Evolutionary conservation across 2,888 invertebrate species (phyloP), one percentile per base, ranked within the genome.

Genomic region (Anorthoa munda): DNA sequence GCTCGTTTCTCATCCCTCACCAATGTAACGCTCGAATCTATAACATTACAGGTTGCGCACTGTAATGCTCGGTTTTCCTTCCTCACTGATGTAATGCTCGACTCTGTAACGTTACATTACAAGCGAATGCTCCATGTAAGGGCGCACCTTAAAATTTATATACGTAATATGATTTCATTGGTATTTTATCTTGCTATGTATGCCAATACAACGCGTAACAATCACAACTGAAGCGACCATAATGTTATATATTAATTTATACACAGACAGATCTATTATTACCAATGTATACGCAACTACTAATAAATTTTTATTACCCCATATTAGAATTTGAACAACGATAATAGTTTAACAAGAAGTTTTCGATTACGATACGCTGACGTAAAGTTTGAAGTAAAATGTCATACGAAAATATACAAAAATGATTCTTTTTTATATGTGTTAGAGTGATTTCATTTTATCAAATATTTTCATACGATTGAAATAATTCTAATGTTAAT

Each of bases 261-360:
- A 65, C 26, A 68, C 60, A 66, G 45, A 76, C 65, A 66, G 60
- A 64, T 63, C 50, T 69, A 67, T 58, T 46, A 73, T 61, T 59
- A 74, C 53, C 65, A 74, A 72, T 70, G 60, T 71, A 26, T 67
- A 31, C 26, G 75, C 48, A 31, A 69, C 21, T 67, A 71, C 50
- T 56, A 46, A 72, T 53, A 67, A 21, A 60, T 73, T 66, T 83
- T 68, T 2, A 70, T 58, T 75, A 82, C 53, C n/a, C 48, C 68
- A 13, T 84, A 75, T 66, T 78, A 86, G 39, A 81, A 78, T 83
- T 81, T 76, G 53, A 86, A 83, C 81, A 84, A 83, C 84, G 72
- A 83, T 68, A 81, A 81, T 84, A 83, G 11, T 66, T 64, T 81
- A 83, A 75, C 73, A 78, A 64, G 66, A 75, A 64, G 48, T 66